Base-by-base conservation (phyloP, 2,113 vertebrate species). In the Erythrocebus patas region DNA sequence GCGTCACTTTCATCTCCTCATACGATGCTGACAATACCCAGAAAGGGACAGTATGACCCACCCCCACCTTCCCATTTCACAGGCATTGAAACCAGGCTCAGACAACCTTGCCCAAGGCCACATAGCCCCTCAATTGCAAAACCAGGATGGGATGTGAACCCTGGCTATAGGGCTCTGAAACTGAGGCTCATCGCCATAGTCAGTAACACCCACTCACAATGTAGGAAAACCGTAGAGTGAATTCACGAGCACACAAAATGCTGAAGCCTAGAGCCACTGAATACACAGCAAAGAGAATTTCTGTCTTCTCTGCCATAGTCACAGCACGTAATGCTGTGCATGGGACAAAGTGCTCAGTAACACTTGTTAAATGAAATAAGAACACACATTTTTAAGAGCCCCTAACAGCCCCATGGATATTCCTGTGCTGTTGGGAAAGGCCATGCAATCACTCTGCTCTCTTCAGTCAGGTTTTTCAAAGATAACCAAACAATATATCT, bases 161-260 rank as follows among this genome's bases (percentile, higher is more conserved):
- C 68, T 66, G 32, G 40, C 18, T 2, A 18, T 4, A 7, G 38
- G 59, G 17, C 32, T 48, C 40, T 32, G 27, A 61, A 66, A 52
- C 30, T 6, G 16, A 10, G 1, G 50, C 4, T n/a, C 38, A n/a
- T 10, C 9, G 27, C 72, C 59, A 11, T 5, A 25, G 8, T 66
- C 48, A 1, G 5, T 2, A 40, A 48, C 59, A 23, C n/a, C 38
- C 2, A 13, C 20, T 22, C 30, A 9, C 16, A 0, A 0, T 0
- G 17, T 2, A 25, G 32, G 45, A 13, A 66, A n/a, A 45, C 70
- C 4, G 0, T 18, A 30, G 38, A 48, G 59, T 23, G 48, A n/a
- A 17, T 20, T 32, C n/a, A 13, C 57, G 1, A 23, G 48, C 5
- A n/a, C 38, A 57, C 45, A 6, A 38, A 38, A 48, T 9, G 14